Conservation (phyloP, 2,888 invertebrate species). For the Luperina nickerlii region DNA sequence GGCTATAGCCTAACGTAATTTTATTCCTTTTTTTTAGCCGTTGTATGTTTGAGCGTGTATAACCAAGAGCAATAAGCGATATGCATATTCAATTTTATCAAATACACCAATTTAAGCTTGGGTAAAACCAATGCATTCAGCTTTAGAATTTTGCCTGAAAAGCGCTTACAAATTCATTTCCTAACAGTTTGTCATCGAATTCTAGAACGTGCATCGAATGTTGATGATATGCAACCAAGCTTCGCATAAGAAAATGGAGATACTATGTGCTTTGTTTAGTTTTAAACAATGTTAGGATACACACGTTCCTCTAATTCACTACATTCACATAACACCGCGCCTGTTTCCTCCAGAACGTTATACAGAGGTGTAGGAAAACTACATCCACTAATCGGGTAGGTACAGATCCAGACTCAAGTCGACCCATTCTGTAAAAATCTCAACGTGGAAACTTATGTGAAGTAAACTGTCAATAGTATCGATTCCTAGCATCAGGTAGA, state of each 20-base stretch:
- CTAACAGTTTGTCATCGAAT: constrained; percentile 15
- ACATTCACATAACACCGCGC: not conserved
- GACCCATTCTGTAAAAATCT: not conserved
- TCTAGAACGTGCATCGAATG: constrained; percentile 16
- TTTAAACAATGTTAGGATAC: not conserved
- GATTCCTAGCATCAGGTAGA: not conserved
- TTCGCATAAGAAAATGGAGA: constrained; percentile 24
- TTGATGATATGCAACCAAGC: constrained; percentile 26
- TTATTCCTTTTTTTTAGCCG: not conserved
- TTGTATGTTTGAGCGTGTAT: not conserved
- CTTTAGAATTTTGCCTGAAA: not conserved
- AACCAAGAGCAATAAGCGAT: not conserved
- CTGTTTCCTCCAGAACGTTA: no score
- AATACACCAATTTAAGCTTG: not conserved
- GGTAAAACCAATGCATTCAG: not conserved
- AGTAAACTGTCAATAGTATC: not conserved
- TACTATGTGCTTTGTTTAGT: not conserved
- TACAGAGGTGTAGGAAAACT: not conserved
- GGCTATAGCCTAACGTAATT: not conserved
- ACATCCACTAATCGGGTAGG: no score
- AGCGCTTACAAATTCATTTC: constrained; percentile 5
- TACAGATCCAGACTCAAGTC: not conserved
- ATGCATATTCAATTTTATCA: not conserved
- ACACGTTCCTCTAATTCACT: constrained; percentile 1
- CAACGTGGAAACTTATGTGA: not conserved